Evolutionary conservation across 2,888 invertebrate species (phyloP).

Genomic region (Dendrolimus houi): DNA sequence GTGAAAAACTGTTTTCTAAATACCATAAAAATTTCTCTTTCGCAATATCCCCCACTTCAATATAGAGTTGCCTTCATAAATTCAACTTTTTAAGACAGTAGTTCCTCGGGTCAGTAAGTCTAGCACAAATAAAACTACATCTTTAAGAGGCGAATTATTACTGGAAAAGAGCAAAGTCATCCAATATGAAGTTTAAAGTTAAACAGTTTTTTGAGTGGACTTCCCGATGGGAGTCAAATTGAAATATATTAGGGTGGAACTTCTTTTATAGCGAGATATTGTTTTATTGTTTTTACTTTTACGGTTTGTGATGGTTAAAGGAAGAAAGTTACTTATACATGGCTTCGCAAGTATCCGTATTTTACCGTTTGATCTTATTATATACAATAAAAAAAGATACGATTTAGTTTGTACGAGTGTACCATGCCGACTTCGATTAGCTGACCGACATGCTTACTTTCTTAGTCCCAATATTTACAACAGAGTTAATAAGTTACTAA

Average conservation of each 20-base stretch:
- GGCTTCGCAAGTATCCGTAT: too few species aligned
- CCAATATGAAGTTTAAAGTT: slow-evolving; percentile 14
- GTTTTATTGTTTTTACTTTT: background rate
- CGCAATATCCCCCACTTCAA: background rate
- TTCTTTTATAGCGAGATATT: background rate
- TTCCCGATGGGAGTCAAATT: slow-evolving; percentile 9
- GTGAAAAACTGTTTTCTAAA: background rate
- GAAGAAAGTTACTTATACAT: too few species aligned
- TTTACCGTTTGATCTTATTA: too few species aligned
- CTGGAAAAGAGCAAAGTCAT: slow-evolving; percentile 14
- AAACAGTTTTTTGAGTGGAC: slow-evolving; percentile 13
- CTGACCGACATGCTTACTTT: too few species aligned
- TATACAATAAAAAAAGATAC: too few species aligned
- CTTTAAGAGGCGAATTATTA: background rate
- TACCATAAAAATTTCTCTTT: background rate
- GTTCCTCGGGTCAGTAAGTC: background rate
- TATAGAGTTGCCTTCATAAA: background rate
- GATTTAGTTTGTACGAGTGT: too few species aligned
- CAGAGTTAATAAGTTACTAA: too few species aligned
- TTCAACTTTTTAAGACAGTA: background rate
- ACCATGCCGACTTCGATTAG: too few species aligned
- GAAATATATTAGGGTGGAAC: slow-evolving; percentile 6
- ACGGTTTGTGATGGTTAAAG: too few species aligned
- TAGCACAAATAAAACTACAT: slow-evolving; percentile 6
- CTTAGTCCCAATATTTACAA: too few species aligned